Percentiles rank a stretch among this genome's conserved stretches.
Evolutionary conservation across 2,113 vertebrate species (phyloP).

Genomic region (Dascyllus trimaculatus): DNA sequence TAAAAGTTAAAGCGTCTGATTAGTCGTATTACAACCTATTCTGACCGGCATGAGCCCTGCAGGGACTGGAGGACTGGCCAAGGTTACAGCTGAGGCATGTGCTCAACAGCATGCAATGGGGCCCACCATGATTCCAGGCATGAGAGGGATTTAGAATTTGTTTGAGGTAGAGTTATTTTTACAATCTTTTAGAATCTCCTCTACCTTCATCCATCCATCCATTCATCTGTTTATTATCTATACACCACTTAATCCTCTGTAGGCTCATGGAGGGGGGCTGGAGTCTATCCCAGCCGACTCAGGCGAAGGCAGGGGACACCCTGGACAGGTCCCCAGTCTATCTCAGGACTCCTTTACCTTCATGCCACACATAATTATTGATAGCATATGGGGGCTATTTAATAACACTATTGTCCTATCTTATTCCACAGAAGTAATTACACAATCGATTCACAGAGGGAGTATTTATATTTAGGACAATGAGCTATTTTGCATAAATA

Average conservation of each 20-base stretch:
- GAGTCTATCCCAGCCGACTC: too few species aligned
- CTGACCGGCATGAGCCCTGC: conserved; percentile 77
- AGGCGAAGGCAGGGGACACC: too few species aligned
- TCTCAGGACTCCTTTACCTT: too few species aligned
- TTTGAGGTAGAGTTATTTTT: conserved; percentile 15
- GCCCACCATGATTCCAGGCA: conserved; percentile 44
- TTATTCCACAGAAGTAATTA: conserved; percentile 38
- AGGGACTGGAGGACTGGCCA: conserved; percentile 67
- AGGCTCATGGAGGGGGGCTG: too few species aligned
- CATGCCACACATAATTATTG: conserved; percentile 20
- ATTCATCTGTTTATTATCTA: too few species aligned
- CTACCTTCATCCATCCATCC: conserved; percentile 34
- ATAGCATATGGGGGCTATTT: conserved; percentile 11
- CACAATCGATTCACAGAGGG: conserved; percentile 24
- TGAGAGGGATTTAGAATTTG: conserved; percentile 30
- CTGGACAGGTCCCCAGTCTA: too few species aligned
- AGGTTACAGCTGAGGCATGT: conserved; percentile 73
- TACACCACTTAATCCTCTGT: too few species aligned
- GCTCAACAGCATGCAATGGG: conserved; percentile 44
- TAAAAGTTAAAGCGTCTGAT: conserved; percentile 83
- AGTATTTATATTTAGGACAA: conserved; percentile 39
- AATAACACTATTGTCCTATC: conserved; percentile 33
- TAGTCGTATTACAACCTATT: conserved; percentile 82
- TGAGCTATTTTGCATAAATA: conserved; percentile 36
- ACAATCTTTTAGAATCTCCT: conserved; percentile 8